Conservation (phyloP, 2,797 vertebrate species). For the Avahi laniger region DNA sequence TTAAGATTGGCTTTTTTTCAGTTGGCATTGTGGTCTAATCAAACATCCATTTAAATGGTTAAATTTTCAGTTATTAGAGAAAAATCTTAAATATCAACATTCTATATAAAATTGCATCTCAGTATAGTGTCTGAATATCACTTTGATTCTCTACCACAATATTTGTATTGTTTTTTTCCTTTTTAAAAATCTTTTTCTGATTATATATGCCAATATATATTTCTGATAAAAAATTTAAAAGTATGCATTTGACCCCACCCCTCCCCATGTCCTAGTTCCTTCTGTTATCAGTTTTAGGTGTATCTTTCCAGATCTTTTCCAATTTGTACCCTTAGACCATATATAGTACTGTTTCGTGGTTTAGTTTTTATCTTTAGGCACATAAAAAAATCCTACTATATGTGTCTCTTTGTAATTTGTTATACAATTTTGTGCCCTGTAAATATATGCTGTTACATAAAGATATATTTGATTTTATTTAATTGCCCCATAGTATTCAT, state of each 20-base stretch:
- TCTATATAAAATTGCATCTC: not conserved
- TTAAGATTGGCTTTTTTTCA: not conserved
- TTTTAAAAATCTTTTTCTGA: not conserved
- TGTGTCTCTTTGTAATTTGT: not conserved
- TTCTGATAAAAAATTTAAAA: not conserved
- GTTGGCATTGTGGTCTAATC: slow-evolving; percentile 39
- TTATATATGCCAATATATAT: not conserved
- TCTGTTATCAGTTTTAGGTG: not conserved
- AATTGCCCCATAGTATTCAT: not conserved
- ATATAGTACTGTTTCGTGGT: not conserved
- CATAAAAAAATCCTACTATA: not conserved
- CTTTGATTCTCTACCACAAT: not conserved
- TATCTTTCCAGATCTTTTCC: not conserved
- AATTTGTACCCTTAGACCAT: not conserved
- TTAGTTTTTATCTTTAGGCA: not conserved
- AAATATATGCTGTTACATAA: not conserved
- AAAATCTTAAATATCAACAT: not conserved
- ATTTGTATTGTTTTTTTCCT: not conserved
- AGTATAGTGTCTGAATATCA: slow-evolving; percentile 21
- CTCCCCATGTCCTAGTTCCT: not conserved
- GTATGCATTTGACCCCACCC: not conserved
- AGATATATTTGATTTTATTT: not conserved
- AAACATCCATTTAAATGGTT: slow-evolving; percentile 7
- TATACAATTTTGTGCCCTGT: not conserved
- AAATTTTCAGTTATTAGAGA: not conserved